Evolutionary conservation across 2,797 vertebrate species (phyloP), one percentile per base, ranked within the genome.

Genomic region (Eremophila alpestris): DNA sequence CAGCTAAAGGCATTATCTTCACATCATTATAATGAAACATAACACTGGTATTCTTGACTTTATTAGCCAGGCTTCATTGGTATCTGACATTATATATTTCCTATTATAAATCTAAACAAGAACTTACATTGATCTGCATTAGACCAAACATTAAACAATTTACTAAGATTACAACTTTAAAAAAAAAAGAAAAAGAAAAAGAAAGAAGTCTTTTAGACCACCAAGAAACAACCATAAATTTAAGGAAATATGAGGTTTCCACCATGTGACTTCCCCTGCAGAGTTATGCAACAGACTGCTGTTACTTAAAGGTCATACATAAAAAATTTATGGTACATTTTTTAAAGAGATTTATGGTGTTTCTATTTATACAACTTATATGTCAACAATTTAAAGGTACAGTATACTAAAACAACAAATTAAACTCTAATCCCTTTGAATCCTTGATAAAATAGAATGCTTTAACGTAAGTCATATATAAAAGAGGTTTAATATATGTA

Each of bases 151-250:
- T 97, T 97, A 97, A 98, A 97, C 96, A 98, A 97, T 98, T 98
- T 98, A 97, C 96, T 95, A 96, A 97, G 96, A 97, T 97, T 97
- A 98, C 78, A 83, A 96, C 97, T 97, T 98, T 10, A 41, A 41
- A 41, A 41, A 40, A 32, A 51, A 32, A 95, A 77, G 74, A 46
- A 75, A 82, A 38, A 19, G 16, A 58, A 32, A 46, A 34, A 34
- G 51, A 87, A 56, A 41, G 56, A 69, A 81, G 82, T 80, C 87
- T 94, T 96, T 96, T 73, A 96, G 98, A 99, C 98, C 98, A 99
- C 98, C 98, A 98, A 98, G 98, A 97, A 98, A 97, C 97, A 98
- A 97, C 97, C 98, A 98, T 98, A 98, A 99, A 98, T 98, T 97
- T 98, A 97, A 97, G 98, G 98, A 98, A 98, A 98, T 98, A 98